phyloP scores from a whole-genome alignment of 2,113 vertebrate species.

The Panthera tigris region DNA sequence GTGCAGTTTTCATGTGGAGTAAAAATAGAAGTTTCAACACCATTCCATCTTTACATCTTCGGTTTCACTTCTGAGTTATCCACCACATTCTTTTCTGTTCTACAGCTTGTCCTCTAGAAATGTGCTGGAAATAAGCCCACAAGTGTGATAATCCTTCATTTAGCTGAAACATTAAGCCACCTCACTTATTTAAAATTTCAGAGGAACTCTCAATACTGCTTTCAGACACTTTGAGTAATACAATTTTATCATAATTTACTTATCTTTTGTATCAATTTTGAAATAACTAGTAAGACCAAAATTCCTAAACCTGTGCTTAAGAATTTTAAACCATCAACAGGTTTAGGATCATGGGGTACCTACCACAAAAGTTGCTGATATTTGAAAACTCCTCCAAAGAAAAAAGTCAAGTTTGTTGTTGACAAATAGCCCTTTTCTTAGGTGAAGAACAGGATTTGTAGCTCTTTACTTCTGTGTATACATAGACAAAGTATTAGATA shows the following conservation, averaged over 20 bases:
- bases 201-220: neutral
- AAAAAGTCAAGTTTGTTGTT: neutral
- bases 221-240: neutral
- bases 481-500: neutral
- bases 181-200: neutral
- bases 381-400: neutral
- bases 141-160: neutral
- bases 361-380: neutral
- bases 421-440: neutral
- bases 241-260: neutral
- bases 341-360: neutral
- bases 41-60: neutral
- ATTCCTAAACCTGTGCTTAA: neutral
- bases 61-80: neutral
- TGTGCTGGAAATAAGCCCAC: neutral
- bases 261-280: neutral
- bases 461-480: neutral
- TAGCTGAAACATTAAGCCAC: neutral
- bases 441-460: neutral
- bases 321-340: neutral
- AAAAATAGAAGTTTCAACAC: neutral
- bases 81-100: neutral
- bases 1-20: neutral
- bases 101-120: neutral
- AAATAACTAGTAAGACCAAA: constrained; percentile 2